Percentiles rank a stretch among this genome's conserved stretches.
Conservation (phyloP, 2,888 invertebrate species). For the Meandrusa payeni region DNA sequence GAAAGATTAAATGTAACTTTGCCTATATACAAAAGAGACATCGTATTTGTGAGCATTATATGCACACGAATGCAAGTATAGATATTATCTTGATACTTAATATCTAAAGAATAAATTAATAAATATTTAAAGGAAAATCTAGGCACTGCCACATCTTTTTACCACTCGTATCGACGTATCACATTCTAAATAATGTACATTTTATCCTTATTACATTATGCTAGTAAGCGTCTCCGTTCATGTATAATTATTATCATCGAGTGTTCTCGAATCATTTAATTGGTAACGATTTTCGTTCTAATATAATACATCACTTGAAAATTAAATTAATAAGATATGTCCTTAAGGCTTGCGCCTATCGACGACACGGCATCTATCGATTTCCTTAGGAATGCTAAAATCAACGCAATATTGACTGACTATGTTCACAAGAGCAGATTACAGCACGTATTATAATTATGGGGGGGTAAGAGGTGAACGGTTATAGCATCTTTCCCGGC, state of each 20-base stretch:
- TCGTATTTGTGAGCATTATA: slow-evolving; percentile 14
- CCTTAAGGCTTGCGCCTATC: too few species aligned
- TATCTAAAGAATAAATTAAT: slow-evolving; percentile 29
- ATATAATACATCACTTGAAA: slow-evolving; percentile 3
- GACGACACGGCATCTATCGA: too few species aligned
- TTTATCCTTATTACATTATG: slow-evolving; percentile 57
- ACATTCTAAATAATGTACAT: slow-evolving; percentile 69
- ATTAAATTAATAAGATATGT: too few species aligned
- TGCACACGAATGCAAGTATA: slow-evolving; percentile 15
- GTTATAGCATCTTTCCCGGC: too few species aligned
- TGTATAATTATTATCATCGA: slow-evolving; percentile 67
- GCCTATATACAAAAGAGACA: slow-evolving; percentile 61
- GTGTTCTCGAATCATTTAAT: slow-evolving; percentile 34
- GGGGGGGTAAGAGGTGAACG: too few species aligned
- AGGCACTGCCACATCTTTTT: slow-evolving; percentile 77
- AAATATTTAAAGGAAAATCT: slow-evolving; percentile 68
- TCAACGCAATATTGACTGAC: too few species aligned
- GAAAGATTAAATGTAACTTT: slow-evolving; percentile 52
- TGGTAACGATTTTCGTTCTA: slow-evolving; percentile 9
- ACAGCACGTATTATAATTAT: too few species aligned
- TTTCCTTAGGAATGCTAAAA: too few species aligned
- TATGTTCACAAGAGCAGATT: too few species aligned
- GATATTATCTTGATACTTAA: slow-evolving; percentile 5
- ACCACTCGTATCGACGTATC: slow-evolving; percentile 67
- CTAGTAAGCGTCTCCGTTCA: slow-evolving; percentile 78